These are phyloP conservation scores for Dorcus hopei DNA, from an alignment of 2,888 invertebrate species.

Conservation along the genomic window DNA sequence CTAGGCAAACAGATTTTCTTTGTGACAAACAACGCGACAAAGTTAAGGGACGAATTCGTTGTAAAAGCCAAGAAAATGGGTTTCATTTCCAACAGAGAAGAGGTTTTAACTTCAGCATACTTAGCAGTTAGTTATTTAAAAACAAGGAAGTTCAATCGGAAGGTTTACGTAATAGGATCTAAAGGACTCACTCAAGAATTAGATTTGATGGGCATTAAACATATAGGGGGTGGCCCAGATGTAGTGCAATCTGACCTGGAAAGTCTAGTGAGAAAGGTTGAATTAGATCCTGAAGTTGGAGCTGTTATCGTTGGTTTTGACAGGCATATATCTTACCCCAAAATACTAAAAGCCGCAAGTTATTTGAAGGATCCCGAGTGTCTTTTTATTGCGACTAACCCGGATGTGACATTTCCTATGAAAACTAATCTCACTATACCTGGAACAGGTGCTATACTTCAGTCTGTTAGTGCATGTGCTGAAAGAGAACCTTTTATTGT, in stretches of 20 bases:
- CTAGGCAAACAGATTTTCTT: slow-evolving; percentile 80
- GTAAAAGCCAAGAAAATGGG: slow-evolving; percentile 71
- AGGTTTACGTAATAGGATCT: slow-evolving; percentile 80
- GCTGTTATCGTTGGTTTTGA: slow-evolving; percentile 97
- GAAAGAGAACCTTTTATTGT: slow-evolving; percentile 76
- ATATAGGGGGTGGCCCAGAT: slow-evolving; percentile 75
- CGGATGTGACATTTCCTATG: slow-evolving; percentile 81
- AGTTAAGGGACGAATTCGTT: slow-evolving; percentile 74
- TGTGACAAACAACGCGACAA: slow-evolving; percentile 90
- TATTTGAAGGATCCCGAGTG: slow-evolving; percentile 78
- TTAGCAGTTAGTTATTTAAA: slow-evolving; percentile 77
- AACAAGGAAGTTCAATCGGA: slow-evolving; percentile 68
- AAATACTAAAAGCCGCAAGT: slow-evolving; percentile 86
- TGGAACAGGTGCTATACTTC: slow-evolving; percentile 85
- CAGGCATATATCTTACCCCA: slow-evolving; percentile 85
- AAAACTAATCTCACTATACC: slow-evolving; percentile 51
- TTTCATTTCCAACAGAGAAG: slow-evolving; percentile 64
- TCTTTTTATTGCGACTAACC: slow-evolving; percentile 89
- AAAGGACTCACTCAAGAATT: slow-evolving; percentile 81
- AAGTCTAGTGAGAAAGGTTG: slow-evolving; percentile 55
- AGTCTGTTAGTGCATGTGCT: slow-evolving; percentile 79
- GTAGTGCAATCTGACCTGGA: slow-evolving; percentile 54
- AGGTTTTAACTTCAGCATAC: slow-evolving; percentile 78
- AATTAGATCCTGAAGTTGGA: slow-evolving; percentile 76
- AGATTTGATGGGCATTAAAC: slow-evolving; percentile 71